Conservation (phyloP, 2,797 vertebrate species). For the Falco rusticolus region DNA sequence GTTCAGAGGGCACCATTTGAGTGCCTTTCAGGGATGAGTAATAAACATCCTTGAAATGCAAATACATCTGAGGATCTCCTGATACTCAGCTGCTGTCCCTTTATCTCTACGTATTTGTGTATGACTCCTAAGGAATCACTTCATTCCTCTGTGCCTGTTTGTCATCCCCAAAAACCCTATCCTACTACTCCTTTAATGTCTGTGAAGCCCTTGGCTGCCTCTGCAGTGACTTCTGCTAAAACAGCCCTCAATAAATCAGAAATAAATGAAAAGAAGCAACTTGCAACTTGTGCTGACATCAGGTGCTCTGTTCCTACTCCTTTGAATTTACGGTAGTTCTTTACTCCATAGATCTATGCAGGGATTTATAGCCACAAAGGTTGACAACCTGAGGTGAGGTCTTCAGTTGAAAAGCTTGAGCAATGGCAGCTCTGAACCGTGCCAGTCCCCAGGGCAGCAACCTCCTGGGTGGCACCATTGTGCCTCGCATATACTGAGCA, state of each 20-base stretch:
- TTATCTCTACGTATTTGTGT: fast-evolving
- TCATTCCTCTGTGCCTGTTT: neutral
- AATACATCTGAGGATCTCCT: neutral
- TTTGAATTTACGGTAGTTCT: neutral
- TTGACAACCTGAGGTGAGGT: neutral
- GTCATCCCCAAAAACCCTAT: neutral
- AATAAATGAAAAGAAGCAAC: neutral
- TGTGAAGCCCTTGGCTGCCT: neutral
- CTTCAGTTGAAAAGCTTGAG: neutral
- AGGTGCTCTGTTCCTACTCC: neutral
- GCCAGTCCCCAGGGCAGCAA: fast-evolving
- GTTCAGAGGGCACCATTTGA: neutral
- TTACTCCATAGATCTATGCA: neutral
- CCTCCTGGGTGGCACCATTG: fast-evolving
- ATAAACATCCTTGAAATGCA: neutral
- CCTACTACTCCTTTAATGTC: neutral
- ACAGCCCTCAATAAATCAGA: neutral
- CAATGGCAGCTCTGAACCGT: neutral
- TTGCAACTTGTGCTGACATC: fast-evolving
- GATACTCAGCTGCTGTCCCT: neutral
- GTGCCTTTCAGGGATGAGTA: neutral
- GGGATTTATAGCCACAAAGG: neutral
- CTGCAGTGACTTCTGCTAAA: fast-evolving
- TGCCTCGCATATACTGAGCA: fast-evolving
- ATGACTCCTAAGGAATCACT: neutral